Conservation (phyloP, 2,113 vertebrate genomes). For the Otolemur garnettii region DNA sequence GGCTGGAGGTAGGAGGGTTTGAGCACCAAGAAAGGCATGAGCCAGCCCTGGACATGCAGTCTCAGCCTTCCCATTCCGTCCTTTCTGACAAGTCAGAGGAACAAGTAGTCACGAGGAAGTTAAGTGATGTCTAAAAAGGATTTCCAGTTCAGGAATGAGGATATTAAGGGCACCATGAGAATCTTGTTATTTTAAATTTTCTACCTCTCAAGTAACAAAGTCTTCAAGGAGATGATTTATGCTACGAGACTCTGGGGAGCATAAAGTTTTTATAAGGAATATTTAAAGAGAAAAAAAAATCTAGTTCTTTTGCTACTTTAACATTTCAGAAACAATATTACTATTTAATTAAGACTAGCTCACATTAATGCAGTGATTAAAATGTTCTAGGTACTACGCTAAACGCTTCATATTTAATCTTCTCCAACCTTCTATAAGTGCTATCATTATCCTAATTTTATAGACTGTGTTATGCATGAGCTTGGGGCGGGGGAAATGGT, state of each 20-base stretch:
- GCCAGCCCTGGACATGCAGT: no score
- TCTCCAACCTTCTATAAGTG: conserved; percentile 1
- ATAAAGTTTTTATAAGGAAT: conserved; percentile 11
- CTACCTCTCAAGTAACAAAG: background rate
- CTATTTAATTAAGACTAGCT: background rate
- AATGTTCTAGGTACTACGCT: background rate
- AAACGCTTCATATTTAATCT: background rate
- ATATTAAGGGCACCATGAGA: background rate
- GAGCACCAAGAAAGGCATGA: background rate
- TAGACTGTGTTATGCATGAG: background rate
- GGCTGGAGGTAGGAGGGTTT: background rate
- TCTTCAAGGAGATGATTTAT: background rate
- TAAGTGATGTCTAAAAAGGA: background rate
- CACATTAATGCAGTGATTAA: background rate
- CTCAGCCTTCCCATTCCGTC: background rate
- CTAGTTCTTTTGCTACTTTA: conserved; percentile 6
- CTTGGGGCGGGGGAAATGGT: background rate
- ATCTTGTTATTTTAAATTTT: background rate
- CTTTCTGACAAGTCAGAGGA: background rate
- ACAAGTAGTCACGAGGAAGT: background rate
- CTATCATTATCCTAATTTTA: background rate
- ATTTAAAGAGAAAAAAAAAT: background rate
- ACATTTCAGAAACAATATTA: conserved; percentile 50
- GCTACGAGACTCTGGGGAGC: background rate
- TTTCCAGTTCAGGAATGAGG: background rate